Evolutionary conservation across 2,797 vertebrate species (phyloP).

Genomic region (Phalanger gymnotis): DNA sequence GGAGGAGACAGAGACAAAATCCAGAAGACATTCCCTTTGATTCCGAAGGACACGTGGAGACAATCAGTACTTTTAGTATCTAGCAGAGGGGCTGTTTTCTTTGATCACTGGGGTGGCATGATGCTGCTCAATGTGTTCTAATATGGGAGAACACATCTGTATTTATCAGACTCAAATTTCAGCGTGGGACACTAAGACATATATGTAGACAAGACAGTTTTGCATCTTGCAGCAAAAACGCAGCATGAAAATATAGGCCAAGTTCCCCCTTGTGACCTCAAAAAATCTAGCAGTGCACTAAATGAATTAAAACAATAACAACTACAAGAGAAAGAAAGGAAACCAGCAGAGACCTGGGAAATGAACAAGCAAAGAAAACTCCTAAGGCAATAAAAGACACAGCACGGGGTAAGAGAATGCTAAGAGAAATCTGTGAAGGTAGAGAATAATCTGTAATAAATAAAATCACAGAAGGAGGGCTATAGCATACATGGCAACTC

Average conservation of each 20-base stretch:
- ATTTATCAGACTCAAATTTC: constrained; percentile 52
- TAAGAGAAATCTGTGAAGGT: not conserved
- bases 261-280: not conserved
- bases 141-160: constrained; percentile 47
- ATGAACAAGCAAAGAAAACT: not conserved
- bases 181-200: not conserved
- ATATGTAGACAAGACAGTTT: not conserved
- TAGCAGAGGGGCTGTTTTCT: constrained; percentile 67
- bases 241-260: not conserved
- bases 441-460: not conserved
- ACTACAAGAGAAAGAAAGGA: not conserved
- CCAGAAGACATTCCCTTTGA: constrained; percentile 85
- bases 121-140: not conserved
- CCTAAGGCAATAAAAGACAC: not conserved
- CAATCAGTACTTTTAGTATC: constrained; percentile 91
- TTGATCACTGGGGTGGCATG: constrained; percentile 26
- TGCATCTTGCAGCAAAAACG: not conserved
- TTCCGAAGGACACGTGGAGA: constrained; percentile 87
- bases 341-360: not conserved
- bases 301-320: not conserved
- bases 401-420: not conserved
- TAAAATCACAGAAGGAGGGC: not conserved
- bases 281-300: not conserved
- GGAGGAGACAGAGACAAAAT: constrained; percentile 80
- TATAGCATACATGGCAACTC: not conserved